Evolutionary conservation across 2,888 invertebrate species (phyloP).

Genomic region (Dryocosmus kuriphilus): DNA sequence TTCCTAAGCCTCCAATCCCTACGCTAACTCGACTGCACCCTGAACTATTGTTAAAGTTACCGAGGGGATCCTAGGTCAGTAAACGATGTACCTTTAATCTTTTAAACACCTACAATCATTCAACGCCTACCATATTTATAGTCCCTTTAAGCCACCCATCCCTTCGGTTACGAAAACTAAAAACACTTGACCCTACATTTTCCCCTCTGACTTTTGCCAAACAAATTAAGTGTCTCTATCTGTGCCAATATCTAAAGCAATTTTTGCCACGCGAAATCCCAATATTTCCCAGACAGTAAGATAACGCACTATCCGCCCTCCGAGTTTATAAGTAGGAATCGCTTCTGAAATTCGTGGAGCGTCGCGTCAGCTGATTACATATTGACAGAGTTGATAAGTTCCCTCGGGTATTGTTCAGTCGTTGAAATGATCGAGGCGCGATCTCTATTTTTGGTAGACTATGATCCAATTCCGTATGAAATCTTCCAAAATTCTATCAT

Average conservation of each 20-base stretch:
- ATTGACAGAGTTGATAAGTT: constrained; percentile 72
- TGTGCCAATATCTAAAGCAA: not conserved
- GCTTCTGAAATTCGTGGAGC: constrained; percentile 48
- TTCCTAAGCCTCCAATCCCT: constrained; percentile 43
- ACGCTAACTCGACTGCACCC: constrained; percentile 14
- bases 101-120: constrained; percentile 33
- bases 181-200: not conserved
- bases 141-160: not conserved
- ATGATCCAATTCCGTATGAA: constrained; percentile 12
- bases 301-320: not conserved
- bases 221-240: not conserved
- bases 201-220: not conserved
- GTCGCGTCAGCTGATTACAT: constrained; percentile 73
- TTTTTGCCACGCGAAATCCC: not conserved
- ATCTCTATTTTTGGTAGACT: constrained; percentile 34
- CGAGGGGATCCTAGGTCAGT: constrained; percentile 60
- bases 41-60: constrained; percentile 24
- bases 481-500: constrained; percentile 21
- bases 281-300: not conserved
- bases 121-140: not conserved
- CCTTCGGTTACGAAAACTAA: not conserved
- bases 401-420: constrained; percentile 50
- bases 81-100: constrained; percentile 46
- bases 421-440: constrained; percentile 41
- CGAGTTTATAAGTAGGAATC: constrained; percentile 58